Evolutionary conservation across 2,888 invertebrate genomes (phyloP).

Genomic region (Drosophila nr. fundita): DNA sequence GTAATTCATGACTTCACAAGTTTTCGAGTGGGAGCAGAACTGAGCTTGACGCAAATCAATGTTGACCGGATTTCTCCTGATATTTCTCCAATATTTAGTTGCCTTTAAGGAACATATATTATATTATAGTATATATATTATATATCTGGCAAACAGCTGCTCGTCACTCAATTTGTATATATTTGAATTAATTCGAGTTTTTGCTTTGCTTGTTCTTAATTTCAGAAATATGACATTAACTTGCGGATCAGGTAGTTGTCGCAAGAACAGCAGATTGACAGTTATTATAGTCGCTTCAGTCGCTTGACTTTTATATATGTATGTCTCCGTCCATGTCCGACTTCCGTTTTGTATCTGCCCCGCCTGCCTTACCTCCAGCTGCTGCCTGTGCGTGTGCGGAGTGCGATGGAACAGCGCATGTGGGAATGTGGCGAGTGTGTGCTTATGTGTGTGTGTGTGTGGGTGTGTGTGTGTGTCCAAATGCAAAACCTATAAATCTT

Average conservation of each 20-base stretch:
- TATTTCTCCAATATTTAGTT: no score
- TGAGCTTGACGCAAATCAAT: no score
- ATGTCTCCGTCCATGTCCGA: slow-evolving; percentile 4
- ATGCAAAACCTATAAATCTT: slow-evolving; percentile 84
- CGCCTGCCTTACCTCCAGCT: slow-evolving; percentile 14
- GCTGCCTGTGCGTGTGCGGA: slow-evolving; percentile 31
- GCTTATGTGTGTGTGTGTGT: slow-evolving; percentile 21
- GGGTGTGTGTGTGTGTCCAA: slow-evolving; percentile 42
- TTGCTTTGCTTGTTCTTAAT: no score
- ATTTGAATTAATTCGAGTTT: not conserved
- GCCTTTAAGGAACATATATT: no score
- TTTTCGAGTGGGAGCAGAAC: no score
- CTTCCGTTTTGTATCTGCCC: not conserved
- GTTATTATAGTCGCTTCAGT: not conserved
- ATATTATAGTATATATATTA: no score
- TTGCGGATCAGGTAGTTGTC: not conserved
- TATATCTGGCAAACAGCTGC: not conserved
- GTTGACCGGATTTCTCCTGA: no score
- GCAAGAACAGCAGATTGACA: not conserved
- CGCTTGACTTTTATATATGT: slow-evolving; percentile 23
- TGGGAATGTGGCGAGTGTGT: slow-evolving; percentile 22
- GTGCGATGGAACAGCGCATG: slow-evolving; percentile 7
- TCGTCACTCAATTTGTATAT: not conserved
- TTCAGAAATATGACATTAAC: not conserved
- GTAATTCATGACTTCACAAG: no score